phyloP scores from a whole-genome alignment of 2,888 invertebrate species.

The Cryptus viduatorius region DNA sequence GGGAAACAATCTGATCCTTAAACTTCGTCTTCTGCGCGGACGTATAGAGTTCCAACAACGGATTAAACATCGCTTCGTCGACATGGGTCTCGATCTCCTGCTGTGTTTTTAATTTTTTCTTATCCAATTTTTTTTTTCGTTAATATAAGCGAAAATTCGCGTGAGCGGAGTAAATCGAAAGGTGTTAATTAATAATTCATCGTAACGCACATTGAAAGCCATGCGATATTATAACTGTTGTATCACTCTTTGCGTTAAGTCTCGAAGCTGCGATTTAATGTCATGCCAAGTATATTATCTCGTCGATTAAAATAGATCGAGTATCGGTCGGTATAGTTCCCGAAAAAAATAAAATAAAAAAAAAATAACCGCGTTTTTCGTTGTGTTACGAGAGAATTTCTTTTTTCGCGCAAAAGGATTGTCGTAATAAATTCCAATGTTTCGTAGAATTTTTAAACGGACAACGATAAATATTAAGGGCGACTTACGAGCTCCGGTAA shows the following conservation, averaged over 20 bases:
- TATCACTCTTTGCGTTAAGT: background rate
- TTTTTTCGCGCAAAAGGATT: background rate
- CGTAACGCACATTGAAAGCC: constrained; percentile 57
- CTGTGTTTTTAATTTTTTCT: constrained; percentile 67
- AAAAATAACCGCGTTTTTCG: background rate
- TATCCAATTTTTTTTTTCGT: constrained; percentile 13
- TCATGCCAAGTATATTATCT: constrained; percentile 26
- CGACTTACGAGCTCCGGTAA: constrained; percentile 92
- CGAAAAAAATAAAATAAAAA: background rate
- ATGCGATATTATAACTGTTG: constrained; percentile 54
- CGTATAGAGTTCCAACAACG: constrained; percentile 75
- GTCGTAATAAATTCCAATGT: constrained; percentile 5
- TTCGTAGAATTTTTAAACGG: constrained; percentile 1
- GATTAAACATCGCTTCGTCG: constrained; percentile 74
- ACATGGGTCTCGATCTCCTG: constrained; percentile 74
- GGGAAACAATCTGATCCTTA: constrained; percentile 75
- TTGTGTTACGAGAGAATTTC: background rate
- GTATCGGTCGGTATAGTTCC: constrained; percentile 1
- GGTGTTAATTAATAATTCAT: constrained; percentile 11
- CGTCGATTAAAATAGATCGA: background rate
- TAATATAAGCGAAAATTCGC: background rate
- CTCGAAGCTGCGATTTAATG: constrained; percentile 25
- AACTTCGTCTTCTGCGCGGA: constrained; percentile 76
- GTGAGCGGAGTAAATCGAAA: background rate
- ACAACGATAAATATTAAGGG: constrained; percentile 44